phyloP scores from a whole-genome alignment of 2,797 vertebrate species.

The Nasua narica region DNA sequence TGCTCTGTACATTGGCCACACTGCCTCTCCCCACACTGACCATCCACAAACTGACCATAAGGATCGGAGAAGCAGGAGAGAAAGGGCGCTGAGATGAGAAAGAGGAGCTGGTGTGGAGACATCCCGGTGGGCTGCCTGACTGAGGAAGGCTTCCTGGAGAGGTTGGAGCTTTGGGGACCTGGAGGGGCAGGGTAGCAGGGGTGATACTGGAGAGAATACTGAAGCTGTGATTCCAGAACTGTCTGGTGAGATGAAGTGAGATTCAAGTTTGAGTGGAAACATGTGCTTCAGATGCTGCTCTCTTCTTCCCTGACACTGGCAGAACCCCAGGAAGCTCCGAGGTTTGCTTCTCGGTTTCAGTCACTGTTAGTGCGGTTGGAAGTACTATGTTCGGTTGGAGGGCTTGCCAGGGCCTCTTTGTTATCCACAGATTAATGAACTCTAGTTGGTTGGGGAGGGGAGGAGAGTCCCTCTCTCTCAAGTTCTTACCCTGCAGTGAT shows the following conservation, averaged over 20 bases:
- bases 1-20: not conserved
- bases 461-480: not conserved
- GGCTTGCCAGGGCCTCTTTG: not conserved
- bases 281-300: not conserved
- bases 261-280: constrained; percentile 4
- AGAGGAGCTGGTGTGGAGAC: not conserved
- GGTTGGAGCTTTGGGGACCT: not conserved
- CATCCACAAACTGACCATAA: not conserved
- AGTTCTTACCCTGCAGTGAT: not conserved
- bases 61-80: not conserved
- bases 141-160: not conserved
- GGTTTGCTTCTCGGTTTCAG: constrained; percentile 19
- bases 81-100: not conserved
- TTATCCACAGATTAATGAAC: not conserved
- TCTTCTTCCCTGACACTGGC: not conserved
- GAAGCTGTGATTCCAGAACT: not conserved
- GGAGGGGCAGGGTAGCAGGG: not conserved
- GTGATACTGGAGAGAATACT: not conserved
- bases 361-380: not conserved
- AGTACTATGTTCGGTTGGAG: not conserved
- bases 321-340: constrained; percentile 1
- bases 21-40: not conserved
- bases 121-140: not conserved
- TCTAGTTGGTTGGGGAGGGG: not conserved
- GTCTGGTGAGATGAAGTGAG: constrained; percentile 3